Evolutionary conservation across 2,888 invertebrate species (phyloP).

Genomic region (Suillia variegata): DNA sequence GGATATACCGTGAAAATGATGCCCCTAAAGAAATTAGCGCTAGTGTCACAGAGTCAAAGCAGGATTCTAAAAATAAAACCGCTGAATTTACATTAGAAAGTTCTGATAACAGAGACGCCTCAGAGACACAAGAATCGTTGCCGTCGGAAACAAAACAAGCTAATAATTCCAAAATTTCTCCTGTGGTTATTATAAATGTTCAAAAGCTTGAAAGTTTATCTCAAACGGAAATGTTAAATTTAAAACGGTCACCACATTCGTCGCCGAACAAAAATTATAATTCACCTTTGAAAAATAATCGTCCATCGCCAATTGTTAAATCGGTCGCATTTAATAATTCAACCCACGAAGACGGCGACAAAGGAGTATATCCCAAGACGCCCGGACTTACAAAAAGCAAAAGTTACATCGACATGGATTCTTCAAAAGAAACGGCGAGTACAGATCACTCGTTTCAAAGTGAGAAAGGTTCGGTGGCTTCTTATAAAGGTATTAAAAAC

Average conservation of each 20-base stretch:
- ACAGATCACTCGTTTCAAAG: slow-evolving; percentile 11
- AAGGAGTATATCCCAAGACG: slow-evolving; percentile 45
- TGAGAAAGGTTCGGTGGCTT: slow-evolving; percentile 14
- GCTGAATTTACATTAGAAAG: no score
- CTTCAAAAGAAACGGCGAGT: slow-evolving; percentile 15
- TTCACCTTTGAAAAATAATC: neutral
- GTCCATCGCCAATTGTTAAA: slow-evolving; percentile 17
- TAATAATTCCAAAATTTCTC: no score
- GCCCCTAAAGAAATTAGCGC: no score
- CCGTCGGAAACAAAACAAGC: no score
- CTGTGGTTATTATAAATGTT: slow-evolving; percentile 10
- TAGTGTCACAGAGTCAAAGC: no score
- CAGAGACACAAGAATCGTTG: no score
- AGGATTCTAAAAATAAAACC: no score
- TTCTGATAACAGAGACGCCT: no score
- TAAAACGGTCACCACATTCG: no score
- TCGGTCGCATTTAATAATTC: slow-evolving; percentile 38
- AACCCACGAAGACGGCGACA: slow-evolving; percentile 26
- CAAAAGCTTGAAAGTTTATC: slow-evolving; percentile 11
- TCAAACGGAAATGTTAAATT: slow-evolving; percentile 8
- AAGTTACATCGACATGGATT: slow-evolving; percentile 28
- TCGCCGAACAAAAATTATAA: no score
- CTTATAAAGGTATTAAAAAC: slow-evolving; percentile 18
- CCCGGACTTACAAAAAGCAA: slow-evolving; percentile 37
- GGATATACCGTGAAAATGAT: no score